Percentiles rank a stretch among this genome's conserved stretches.
Conservation (phyloP, 2,113 vertebrate species). For the Microcebus ravelobensis region DNA sequence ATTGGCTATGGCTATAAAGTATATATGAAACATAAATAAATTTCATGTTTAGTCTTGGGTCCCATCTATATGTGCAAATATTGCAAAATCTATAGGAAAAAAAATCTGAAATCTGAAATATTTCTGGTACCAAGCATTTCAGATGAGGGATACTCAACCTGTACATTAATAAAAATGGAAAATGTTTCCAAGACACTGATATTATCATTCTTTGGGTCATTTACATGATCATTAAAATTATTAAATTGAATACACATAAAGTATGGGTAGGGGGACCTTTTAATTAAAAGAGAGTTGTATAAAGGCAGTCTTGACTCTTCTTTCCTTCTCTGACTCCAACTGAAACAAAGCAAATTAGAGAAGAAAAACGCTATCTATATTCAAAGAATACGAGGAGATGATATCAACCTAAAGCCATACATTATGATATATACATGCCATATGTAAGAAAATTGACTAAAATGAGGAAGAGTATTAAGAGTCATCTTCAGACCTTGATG, state of each 20-base stretch:
- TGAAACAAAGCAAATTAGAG: background rate
- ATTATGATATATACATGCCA: background rate
- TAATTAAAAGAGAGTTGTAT: background rate
- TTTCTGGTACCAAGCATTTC: background rate
- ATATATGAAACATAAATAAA: background rate
- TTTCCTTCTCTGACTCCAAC: background rate
- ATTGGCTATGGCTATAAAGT: too few species aligned
- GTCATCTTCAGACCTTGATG: background rate
- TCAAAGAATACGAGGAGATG: background rate
- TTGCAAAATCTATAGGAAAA: background rate
- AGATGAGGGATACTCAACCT: background rate
- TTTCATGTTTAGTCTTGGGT: background rate
- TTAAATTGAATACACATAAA: background rate
- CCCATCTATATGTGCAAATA: background rate
- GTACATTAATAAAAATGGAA: background rate
- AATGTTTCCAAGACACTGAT: background rate
- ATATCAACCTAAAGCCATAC: background rate
- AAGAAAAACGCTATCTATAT: background rate
- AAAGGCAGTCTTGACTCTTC: background rate
- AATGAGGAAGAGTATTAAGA: background rate
- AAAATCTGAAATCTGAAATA: background rate
- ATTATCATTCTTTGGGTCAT: background rate
- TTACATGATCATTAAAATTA: background rate
- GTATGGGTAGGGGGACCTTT: background rate
- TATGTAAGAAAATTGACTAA: background rate